Percentiles rank a stretch among this genome's conserved stretches.
These are phyloP conservation scores for Chirona hameri DNA, from an alignment of 2,888 invertebrate species.

Conservation along the genomic window DNA sequence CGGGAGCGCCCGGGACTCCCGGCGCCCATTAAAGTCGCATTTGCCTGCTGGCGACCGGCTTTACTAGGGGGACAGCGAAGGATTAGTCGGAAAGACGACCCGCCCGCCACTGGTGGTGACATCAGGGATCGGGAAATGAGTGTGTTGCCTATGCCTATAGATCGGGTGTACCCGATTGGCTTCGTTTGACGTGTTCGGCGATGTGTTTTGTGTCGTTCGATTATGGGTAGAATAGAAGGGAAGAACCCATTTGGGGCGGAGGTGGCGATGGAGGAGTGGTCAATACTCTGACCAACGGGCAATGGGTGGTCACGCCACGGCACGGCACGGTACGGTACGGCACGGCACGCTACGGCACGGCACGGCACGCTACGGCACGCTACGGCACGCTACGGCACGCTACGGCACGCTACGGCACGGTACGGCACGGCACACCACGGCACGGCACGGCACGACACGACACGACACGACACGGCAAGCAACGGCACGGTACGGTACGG, in stretches of 20 bases:
- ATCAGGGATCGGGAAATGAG: background rate
- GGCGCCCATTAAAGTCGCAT: conserved; percentile 8
- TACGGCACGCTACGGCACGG: background rate
- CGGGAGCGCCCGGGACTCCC: background rate
- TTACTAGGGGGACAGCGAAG: conserved; percentile 3
- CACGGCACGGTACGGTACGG: background rate
- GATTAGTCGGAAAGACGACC: background rate
- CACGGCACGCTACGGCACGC: background rate
- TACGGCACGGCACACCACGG: background rate
- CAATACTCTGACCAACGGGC: too few species aligned
- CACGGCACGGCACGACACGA: background rate
- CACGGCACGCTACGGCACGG: background rate
- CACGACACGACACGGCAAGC: background rate
- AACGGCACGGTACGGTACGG: background rate
- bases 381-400: background rate
- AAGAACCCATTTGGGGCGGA: background rate
- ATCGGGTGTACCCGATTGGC: too few species aligned
- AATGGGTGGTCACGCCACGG: background rate
- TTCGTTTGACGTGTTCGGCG: too few species aligned
- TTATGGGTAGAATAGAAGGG: too few species aligned
- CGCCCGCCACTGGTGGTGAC: background rate
- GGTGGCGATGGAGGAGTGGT: background rate
- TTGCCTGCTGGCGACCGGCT: background rate
- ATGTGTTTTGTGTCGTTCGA: too few species aligned
- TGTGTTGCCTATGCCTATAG: background rate